A percentile compares a stretch with the other conserved stretches of the same genome.
These are phyloP conservation scores for Mareca strepera DNA, from an alignment of 2,797 vertebrate species.

Conservation along the genomic window DNA sequence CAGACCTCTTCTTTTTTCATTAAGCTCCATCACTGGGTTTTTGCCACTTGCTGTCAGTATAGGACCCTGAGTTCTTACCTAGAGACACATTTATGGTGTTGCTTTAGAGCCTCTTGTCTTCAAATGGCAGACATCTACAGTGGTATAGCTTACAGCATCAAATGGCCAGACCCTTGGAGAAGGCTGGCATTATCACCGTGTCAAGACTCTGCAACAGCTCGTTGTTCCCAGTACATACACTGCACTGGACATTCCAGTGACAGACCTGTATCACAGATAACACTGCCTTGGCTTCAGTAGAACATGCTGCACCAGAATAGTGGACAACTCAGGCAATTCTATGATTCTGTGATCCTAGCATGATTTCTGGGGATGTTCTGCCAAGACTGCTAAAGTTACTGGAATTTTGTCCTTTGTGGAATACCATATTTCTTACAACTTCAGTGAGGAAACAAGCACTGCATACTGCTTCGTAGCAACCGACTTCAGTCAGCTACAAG, in stretches of 20 bases:
- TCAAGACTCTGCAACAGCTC: not conserved
- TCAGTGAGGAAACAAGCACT: not conserved
- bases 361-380: not conserved
- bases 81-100: not conserved
- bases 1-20: constrained; percentile 96
- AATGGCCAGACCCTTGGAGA: not conserved
- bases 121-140: not conserved
- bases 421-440: not conserved
- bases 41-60: constrained; percentile 98
- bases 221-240: not conserved
- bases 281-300: not conserved
- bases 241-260: not conserved
- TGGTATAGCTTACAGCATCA: not conserved
- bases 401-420: not conserved
- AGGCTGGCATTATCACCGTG: not conserved
- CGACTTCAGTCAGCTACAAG: not conserved
- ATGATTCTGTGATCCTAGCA: not conserved
- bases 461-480: not conserved
- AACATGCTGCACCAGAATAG: not conserved
- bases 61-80: constrained; percentile 99
- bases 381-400: not conserved
- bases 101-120: not conserved
- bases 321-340: not conserved
- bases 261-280: not conserved
- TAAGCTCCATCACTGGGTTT: constrained; percentile 99